Evolutionary conservation across 2,113 vertebrate species (phyloP).

Genomic region (Prolemur simus): DNA sequence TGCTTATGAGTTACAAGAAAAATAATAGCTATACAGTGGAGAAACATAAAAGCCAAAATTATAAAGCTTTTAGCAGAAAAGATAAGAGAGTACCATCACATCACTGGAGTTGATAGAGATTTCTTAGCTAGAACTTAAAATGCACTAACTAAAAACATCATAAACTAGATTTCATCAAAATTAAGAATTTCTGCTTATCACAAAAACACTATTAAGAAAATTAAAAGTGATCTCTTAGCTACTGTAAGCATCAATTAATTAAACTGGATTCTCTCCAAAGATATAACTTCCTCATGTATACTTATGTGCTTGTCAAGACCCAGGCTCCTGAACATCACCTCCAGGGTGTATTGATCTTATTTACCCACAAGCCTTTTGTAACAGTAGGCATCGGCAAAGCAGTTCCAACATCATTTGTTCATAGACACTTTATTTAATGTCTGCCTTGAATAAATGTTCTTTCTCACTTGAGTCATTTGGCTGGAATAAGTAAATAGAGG

Average conservation of each 20-base stretch:
- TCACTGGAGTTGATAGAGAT: background rate
- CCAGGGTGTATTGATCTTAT: background rate
- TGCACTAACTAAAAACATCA: background rate
- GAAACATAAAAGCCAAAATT: background rate
- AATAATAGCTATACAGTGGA: background rate
- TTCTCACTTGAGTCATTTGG: background rate
- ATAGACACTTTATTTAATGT: background rate
- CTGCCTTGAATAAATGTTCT: background rate
- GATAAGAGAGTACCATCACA: background rate
- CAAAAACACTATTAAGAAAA: background rate
- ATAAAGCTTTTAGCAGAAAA: background rate
- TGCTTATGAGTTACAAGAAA: background rate
- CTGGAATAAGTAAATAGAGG: background rate
- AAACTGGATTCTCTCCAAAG: slow-evolving; percentile 42
- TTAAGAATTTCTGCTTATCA: background rate
- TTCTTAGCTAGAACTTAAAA: background rate
- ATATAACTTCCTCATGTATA: background rate
- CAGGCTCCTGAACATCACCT: background rate
- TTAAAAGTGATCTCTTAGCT: background rate
- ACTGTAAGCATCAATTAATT: slow-evolving; percentile 17
- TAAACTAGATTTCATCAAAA: background rate
- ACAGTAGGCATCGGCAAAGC: background rate
- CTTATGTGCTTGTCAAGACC: background rate
- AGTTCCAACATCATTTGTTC: background rate
- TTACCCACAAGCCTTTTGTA: background rate